Percentiles rank a stretch among this genome's conserved stretches.
Evolutionary conservation across 2,888 invertebrate genomes (phyloP).

Genomic region (Ditylenchus weischeri): DNA sequence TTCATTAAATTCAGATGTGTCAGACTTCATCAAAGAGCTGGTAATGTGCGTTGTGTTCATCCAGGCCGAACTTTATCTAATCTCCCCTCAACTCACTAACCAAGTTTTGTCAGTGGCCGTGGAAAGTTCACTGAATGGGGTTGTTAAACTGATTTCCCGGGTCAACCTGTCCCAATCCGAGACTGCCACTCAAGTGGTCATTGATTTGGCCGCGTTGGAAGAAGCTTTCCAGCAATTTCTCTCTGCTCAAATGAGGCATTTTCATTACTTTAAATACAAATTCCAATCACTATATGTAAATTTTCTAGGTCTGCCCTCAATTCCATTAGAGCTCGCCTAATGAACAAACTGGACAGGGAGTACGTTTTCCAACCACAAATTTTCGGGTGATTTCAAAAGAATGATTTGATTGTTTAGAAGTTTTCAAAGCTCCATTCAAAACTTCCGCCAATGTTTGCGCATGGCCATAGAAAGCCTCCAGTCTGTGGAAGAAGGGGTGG

Average conservation of each 20-base stretch:
- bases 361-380: conserved; percentile 11
- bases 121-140: conserved; percentile 25
- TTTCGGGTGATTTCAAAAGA: background rate
- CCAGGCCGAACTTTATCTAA: conserved; percentile 52
- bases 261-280: conserved; percentile 13
- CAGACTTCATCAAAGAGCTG: conserved; percentile 57
- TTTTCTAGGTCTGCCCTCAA: conserved; percentile 30
- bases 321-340: conserved; percentile 35
- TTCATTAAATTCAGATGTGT: conserved; percentile 43
- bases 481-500: background rate
- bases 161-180: conserved; percentile 27
- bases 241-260: conserved; percentile 17
- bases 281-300: background rate
- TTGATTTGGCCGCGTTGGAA: conserved; percentile 55
- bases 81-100: conserved; percentile 49
- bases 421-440: conserved; percentile 17
- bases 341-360: conserved; percentile 34
- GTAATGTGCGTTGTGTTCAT: conserved; percentile 55
- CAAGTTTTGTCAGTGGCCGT: conserved; percentile 34
- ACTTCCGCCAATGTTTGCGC: conserved; percentile 20
- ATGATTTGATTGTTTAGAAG: conserved; percentile 10
- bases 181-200: conserved; percentile 50
- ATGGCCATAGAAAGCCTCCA: conserved; percentile 24
- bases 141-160: conserved; percentile 26
- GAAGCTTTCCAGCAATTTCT: conserved; percentile 41